Conservation (phyloP, 2,113 vertebrate genomes). For the Pterophyllum scalare region DNA sequence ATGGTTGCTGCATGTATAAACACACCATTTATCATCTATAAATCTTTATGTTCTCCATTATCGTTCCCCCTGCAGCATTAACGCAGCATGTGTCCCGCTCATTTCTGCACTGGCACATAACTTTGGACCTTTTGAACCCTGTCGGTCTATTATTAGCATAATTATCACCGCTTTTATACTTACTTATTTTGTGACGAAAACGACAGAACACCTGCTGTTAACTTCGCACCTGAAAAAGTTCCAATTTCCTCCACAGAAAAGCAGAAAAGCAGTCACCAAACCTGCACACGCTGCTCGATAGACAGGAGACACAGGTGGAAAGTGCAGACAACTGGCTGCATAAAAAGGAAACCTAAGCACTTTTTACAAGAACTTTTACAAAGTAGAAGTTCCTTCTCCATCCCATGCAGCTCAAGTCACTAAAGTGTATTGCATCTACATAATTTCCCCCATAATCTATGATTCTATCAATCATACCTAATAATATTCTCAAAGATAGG, state of each 20-base stretch:
- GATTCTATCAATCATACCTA: background rate
- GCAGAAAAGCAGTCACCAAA: background rate
- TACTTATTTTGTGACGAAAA: background rate
- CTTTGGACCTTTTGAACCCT: background rate
- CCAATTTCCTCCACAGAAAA: background rate
- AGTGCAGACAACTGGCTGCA: background rate
- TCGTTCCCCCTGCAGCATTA: background rate
- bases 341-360: background rate
- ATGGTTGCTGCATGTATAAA: background rate
- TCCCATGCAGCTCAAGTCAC: background rate
- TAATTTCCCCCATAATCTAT: background rate
- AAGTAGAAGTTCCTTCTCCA: background rate
- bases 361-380: background rate
- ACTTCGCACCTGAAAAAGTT: background rate
- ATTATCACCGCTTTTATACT: background rate
- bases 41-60: background rate
- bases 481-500: background rate
- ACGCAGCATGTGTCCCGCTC: background rate
- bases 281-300: background rate
- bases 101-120: background rate
- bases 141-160: background rate
- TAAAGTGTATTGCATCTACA: background rate
- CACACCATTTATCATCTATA: background rate
- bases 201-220: background rate
- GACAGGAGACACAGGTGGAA: background rate